Evolutionary conservation across 1,140 invertebrate species (phyloP).

Genomic region (Brachionus paranguensis): DNA sequence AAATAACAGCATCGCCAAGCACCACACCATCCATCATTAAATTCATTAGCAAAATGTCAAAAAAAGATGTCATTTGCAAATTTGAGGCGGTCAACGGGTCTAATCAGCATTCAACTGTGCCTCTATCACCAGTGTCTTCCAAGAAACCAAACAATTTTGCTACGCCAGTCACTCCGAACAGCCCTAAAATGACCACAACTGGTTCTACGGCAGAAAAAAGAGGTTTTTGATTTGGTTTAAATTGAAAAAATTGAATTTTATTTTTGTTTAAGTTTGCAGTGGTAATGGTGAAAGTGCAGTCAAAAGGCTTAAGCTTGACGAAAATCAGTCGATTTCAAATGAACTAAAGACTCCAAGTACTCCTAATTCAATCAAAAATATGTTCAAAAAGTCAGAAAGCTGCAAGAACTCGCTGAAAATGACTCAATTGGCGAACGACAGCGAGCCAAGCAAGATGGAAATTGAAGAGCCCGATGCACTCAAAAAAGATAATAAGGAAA

Average conservation of each 20-base stretch:
- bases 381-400: background rate
- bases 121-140: background rate
- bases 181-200: conserved; percentile 6
- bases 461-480: background rate
- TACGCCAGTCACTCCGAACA: background rate
- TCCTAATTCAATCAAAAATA: background rate
- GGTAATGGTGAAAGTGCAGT: conserved; percentile 29
- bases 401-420: conserved; percentile 18
- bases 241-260: background rate
- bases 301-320: conserved; percentile 26
- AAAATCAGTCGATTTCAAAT: background rate
- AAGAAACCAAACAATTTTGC: background rate
- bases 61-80: conserved; percentile 27
- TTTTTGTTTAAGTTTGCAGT: background rate
- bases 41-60: conserved; percentile 37
- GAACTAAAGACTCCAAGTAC: background rate
- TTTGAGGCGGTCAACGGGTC: background rate
- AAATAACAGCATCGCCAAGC: background rate
- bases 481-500: conserved; percentile 14
- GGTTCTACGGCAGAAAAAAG: background rate
- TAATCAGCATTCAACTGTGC: background rate
- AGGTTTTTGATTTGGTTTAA: background rate
- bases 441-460: background rate
- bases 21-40: conserved; percentile 20
- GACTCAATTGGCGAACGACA: background rate